Evolutionary conservation across 2,888 invertebrate genomes (phyloP).

Genomic region (Plebejus melissa): DNA sequence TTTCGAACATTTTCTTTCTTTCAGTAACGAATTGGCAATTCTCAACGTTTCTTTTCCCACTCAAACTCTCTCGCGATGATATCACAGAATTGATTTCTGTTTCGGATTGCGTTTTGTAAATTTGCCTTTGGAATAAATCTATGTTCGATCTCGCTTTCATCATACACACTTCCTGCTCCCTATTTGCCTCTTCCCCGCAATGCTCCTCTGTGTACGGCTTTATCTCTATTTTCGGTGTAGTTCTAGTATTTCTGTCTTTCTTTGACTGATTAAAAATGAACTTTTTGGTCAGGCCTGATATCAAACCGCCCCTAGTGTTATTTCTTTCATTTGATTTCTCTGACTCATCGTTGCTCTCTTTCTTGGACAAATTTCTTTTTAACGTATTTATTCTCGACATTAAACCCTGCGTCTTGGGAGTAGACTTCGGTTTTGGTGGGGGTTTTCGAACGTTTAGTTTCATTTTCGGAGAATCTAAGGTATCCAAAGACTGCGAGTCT

Average conservation of each 20-base stretch:
- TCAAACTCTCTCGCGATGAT: constrained; percentile 45
- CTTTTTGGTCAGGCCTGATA: constrained; percentile 61
- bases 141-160: constrained; percentile 70
- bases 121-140: constrained; percentile 73
- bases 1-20: constrained; percentile 62
- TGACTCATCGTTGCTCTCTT: constrained; percentile 32
- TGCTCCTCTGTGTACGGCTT: constrained; percentile 65
- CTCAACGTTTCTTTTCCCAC: constrained; percentile 32
- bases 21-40: constrained; percentile 50
- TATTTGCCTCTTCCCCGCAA: constrained; percentile 53
- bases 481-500: constrained; percentile 27
- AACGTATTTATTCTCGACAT: constrained; percentile 36
- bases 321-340: constrained; percentile 35
- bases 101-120: constrained; percentile 61
- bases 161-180: constrained; percentile 64
- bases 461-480: constrained; percentile 33
- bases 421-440: constrained; percentile 30
- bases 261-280: constrained; percentile 63
- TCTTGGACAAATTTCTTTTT: constrained; percentile 34
- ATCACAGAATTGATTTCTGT: constrained; percentile 63
- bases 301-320: constrained; percentile 52
- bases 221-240: constrained; percentile 64
- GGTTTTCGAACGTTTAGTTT: constrained; percentile 26
- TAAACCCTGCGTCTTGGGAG: constrained; percentile 33
- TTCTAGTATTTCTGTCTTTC: constrained; percentile 49